phyloP scores from a whole-genome alignment of 2,797 vertebrate species.

The Sebastolobus alascanus region DNA sequence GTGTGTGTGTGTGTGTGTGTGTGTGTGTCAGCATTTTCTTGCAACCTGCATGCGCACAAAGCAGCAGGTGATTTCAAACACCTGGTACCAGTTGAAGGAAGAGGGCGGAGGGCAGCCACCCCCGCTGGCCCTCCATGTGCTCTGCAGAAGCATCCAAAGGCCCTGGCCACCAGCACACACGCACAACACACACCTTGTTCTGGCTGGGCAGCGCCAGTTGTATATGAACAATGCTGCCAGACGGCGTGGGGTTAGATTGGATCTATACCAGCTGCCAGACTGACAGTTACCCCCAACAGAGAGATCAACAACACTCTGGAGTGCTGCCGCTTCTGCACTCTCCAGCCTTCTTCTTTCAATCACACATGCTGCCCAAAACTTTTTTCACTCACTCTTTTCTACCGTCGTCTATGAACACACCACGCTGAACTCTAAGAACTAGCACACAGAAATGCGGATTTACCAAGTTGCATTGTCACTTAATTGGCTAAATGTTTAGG shows the following conservation, averaged over 20 bases:
- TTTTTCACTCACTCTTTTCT: slow-evolving; percentile 12
- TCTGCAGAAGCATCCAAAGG: slow-evolving; percentile 39
- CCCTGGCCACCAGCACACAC: slow-evolving; percentile 17
- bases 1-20: no score
- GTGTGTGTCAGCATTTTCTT: slow-evolving; percentile 10
- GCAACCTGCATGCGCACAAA: slow-evolving; percentile 40
- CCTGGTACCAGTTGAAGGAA: slow-evolving; percentile 60
- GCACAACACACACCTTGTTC: slow-evolving; percentile 33
- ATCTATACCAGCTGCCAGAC: slow-evolving; percentile 66
- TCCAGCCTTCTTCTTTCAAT: slow-evolving; percentile 34
- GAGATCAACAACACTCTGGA: slow-evolving; percentile 48
- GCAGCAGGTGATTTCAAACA: slow-evolving; percentile 71
- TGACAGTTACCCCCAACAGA: slow-evolving; percentile 68
- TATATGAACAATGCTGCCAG: slow-evolving; percentile 62
- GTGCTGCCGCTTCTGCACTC: slow-evolving; percentile 32
- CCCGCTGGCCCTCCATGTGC: slow-evolving; percentile 50
- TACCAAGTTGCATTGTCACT: background rate
- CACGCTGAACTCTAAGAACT: background rate
- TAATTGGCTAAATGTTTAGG: background rate
- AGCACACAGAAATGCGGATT: background rate
- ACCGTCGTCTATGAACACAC: background rate
- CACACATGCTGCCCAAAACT: slow-evolving; percentile 18
- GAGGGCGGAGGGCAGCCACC: slow-evolving; percentile 47
- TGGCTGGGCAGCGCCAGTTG: slow-evolving; percentile 25
- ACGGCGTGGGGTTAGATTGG: slow-evolving; percentile 49